Conservation (phyloP, 2,797 vertebrate species). For the Phrynocephalus forsythii region DNA sequence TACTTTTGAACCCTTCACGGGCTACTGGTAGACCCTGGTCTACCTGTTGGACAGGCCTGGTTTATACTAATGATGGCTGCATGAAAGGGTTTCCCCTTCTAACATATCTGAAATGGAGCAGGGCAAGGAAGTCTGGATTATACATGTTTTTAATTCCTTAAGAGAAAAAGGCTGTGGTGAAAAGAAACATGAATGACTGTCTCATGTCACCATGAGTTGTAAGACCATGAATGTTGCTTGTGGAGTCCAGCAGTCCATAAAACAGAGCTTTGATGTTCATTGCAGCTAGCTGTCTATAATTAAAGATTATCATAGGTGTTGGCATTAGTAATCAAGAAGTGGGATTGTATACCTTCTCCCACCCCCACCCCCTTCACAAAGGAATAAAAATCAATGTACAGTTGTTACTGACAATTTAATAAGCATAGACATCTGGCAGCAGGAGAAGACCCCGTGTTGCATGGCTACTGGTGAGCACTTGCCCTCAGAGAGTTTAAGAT, state of each 20-base stretch:
- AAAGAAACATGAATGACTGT: not conserved
- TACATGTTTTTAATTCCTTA: not conserved
- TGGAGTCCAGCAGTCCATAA: not conserved
- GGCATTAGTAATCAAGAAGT: not conserved
- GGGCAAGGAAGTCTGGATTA: not conserved
- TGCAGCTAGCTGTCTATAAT: not conserved
- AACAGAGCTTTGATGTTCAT: not conserved
- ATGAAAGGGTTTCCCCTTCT: not conserved
- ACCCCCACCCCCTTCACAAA: not conserved
- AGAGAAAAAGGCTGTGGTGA: not conserved
- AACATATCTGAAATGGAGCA: not conserved
- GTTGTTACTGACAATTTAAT: not conserved
- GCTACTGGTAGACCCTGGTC: no score
- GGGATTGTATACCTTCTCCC: not conserved
- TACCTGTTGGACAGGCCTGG: no score
- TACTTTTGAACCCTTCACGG: no score
- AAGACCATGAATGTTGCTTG: not conserved
- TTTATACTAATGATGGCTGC: no score
- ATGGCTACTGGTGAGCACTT: not conserved
- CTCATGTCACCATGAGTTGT: not conserved
- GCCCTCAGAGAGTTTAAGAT: not conserved
- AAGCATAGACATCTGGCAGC: not conserved
- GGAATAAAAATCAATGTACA: not conserved
- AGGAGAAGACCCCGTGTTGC: not conserved
- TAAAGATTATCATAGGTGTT: not conserved